Evolutionary conservation across 1,140 invertebrate genomes (phyloP).

Genomic region (Drosophila obscura): DNA sequence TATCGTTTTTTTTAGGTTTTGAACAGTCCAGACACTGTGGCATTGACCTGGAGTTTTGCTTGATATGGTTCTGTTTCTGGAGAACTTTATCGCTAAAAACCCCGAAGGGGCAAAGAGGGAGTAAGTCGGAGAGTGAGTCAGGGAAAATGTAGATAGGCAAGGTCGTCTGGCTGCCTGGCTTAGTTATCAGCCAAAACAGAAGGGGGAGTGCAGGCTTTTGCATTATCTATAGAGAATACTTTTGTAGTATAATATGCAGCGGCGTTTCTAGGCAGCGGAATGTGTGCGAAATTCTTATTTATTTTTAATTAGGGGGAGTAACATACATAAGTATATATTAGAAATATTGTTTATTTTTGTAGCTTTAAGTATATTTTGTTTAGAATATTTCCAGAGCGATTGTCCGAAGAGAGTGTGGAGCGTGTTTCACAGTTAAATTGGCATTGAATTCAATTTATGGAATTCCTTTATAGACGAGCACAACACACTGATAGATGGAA

Average conservation of each 20-base stretch:
- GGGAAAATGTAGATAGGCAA: constrained; percentile 28
- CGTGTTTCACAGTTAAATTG: too few species aligned
- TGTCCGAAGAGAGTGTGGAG: too few species aligned
- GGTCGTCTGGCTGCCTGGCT: constrained; percentile 15
- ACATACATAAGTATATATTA: too few species aligned
- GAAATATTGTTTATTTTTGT: too few species aligned
- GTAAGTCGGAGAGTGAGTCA: constrained; percentile 1
- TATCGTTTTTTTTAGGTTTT: constrained; percentile 17
- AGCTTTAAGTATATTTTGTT: too few species aligned
- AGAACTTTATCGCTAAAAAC: constrained; percentile 19
- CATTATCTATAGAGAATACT: background rate
- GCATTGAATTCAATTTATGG: too few species aligned
- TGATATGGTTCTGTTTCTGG: constrained; percentile 15
- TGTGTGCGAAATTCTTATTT: too few species aligned
- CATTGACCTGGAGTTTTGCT: constrained; percentile 8
- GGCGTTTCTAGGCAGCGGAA: too few species aligned
- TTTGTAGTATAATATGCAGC: background rate
- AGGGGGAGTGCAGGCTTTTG: background rate
- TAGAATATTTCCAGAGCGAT: too few species aligned
- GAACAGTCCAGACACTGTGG: constrained; percentile 45
- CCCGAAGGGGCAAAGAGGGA: background rate
- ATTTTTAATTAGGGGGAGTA: too few species aligned
- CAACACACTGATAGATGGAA: too few species aligned
- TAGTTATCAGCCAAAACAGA: constrained; percentile 15
- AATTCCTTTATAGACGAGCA: too few species aligned